Evolutionary conservation across 2,113 vertebrate species (phyloP), one percentile per base, ranked within the genome.

Genomic region (Nibea coibor): DNA sequence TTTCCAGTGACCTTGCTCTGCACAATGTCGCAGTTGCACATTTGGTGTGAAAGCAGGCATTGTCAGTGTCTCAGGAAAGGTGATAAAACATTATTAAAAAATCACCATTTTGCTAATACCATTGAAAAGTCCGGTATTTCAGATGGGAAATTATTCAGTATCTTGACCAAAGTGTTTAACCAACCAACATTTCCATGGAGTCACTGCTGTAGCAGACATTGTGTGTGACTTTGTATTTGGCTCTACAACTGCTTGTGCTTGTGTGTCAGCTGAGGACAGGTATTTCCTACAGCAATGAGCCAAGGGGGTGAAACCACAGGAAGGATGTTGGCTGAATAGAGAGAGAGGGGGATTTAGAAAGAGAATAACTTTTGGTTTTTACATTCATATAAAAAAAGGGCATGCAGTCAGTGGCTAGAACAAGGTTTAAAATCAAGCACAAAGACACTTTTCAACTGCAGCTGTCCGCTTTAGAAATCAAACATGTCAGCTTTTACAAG

Each of bases 271-370:
- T 61, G 42, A 68, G 26, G 24, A 69, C 50, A 68, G 70, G 75
- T 65, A 70, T 78, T 74, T 79, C 71, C 42, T 63, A 3, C 4
- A 61, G 54, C 59, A 19, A 24, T 43, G 53, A 71, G 70, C 70
- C 45, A 70, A 19, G 31, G 50, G 3, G 15, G 22, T 70, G 20
- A 59, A 59, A 47, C 35, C 43, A 24, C 62, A 73, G 48, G 65
- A 74, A 26, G n/a, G 65, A 71, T 71, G 2, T 28, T 71, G 70
- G 4, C 24, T n/a, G 17, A 26, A 64, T 22, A 22, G 28, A 35
- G 35, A 19, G 8, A 53, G 4, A 61, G 10, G 24, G 17, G 24
- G 24, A 53, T 56, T 72, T 50, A 70, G 26, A 58, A 17, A 45
- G 31, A 63, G 10, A 63, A 57, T 2, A 7, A 2, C 61, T 71